Evolutionary conservation across 2,113 vertebrate species (phyloP).

Genomic region (Oncorhynchus keta): DNA sequence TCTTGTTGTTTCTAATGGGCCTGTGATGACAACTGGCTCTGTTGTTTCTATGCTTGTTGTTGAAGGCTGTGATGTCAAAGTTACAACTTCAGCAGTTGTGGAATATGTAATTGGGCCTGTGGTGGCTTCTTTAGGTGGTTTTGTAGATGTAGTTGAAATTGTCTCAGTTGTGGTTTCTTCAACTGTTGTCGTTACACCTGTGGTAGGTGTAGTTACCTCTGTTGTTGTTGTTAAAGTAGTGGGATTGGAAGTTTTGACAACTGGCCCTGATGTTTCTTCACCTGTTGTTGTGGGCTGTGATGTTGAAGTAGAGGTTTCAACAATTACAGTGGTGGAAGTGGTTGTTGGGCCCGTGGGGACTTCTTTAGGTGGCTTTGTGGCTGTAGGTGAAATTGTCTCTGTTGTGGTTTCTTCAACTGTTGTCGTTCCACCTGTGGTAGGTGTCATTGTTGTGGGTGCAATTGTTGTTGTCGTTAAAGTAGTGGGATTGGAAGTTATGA

Average conservation of each 20-base stretch:
- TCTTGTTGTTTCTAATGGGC: too few species aligned
- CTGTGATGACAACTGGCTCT: too few species aligned
- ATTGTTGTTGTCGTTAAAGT: too few species aligned
- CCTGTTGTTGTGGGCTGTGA: too few species aligned
- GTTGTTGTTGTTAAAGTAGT: background rate
- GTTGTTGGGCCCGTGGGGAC: background rate
- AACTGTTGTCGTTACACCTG: background rate
- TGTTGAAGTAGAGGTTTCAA: too few species aligned
- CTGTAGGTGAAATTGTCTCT: background rate
- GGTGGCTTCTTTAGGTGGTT: background rate
- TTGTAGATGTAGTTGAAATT: background rate
- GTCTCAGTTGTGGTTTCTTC: background rate
- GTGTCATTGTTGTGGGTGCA: too few species aligned
- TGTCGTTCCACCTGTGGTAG: too few species aligned
- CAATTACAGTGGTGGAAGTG: background rate
- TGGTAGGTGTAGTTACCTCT: background rate
- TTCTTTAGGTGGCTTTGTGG: background rate
- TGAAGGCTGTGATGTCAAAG: background rate
- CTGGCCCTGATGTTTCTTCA: background rate
- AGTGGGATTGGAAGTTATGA: too few species aligned
- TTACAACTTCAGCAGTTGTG: background rate
- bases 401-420: background rate
- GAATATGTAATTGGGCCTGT: background rate
- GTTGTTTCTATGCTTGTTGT: too few species aligned
- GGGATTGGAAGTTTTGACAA: background rate